A percentile compares a stretch with the other conserved stretches of the same genome.
Evolutionary conservation across 2,113 vertebrate genomes (phyloP).

Genomic region (Amphiprion ocellaris): DNA sequence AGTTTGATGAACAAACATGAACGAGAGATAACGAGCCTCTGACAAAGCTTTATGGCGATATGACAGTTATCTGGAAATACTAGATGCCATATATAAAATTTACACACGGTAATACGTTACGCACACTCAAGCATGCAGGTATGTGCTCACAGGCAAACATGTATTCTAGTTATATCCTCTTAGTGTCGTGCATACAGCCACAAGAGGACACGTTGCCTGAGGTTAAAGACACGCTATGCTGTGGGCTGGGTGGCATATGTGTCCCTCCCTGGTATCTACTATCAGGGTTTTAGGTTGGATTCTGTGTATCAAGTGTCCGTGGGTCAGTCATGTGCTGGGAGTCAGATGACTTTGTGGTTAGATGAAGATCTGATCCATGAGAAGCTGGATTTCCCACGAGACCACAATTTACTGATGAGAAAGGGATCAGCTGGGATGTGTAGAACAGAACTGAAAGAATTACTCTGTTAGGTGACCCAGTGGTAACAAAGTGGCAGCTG

Average conservation of each 20-base stretch:
- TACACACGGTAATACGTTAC: not conserved
- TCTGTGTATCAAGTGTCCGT: constrained; percentile 63
- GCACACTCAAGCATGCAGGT: constrained; percentile 1
- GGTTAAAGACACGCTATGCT: constrained; percentile 25
- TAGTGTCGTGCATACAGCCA: constrained; percentile 20
- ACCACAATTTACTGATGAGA: constrained; percentile 37
- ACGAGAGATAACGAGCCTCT: constrained; percentile 59
- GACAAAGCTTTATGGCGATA: constrained; percentile 45
- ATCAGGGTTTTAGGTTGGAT: constrained; percentile 62
- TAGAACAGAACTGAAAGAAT: constrained; percentile 7
- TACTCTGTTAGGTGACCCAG: not conserved
- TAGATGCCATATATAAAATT: constrained; percentile 8
- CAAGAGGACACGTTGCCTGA: constrained; percentile 15
- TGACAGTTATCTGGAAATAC: constrained; percentile 39
- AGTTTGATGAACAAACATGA: constrained; percentile 70
- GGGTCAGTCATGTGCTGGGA: constrained; percentile 65
- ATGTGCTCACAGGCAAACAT: constrained; percentile 3
- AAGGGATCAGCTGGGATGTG: constrained; percentile 15
- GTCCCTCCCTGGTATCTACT: constrained; percentile 53
- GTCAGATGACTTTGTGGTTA: constrained; percentile 70
- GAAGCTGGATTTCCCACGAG: constrained; percentile 61
- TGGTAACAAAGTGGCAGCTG: not conserved
- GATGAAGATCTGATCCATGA: constrained; percentile 67
- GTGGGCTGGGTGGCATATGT: constrained; percentile 23
- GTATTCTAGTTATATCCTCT: constrained; percentile 18